These are phyloP conservation scores for Tenthredo livida DNA, from an alignment of 2,888 invertebrate species.

Conservation along the genomic window DNA sequence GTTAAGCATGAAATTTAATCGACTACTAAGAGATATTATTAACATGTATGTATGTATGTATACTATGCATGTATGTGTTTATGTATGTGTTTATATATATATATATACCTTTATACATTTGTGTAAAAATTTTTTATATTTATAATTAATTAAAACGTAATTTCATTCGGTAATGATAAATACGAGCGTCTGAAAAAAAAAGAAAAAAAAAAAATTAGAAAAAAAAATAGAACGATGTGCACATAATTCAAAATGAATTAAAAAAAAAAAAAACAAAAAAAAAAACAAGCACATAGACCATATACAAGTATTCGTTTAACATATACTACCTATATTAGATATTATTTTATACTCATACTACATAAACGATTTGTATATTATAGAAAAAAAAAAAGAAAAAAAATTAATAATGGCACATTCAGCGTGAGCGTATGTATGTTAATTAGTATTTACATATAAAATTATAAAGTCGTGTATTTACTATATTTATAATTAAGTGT, in stretches of 20 bases:
- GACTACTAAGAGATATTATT: conserved; percentile 20
- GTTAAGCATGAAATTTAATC: conserved; percentile 29
- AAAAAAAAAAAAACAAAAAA: neutral
- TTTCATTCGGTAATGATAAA: conserved; percentile 21
- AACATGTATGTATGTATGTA: conserved; percentile 8
- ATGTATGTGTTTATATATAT: neutral
- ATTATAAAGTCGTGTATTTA: conserved; percentile 34
- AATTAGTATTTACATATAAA: conserved; percentile 43
- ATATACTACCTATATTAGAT: neutral
- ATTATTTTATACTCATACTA: conserved; percentile 25
- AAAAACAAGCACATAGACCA: neutral
- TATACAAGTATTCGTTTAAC: neutral
- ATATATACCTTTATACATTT: neutral
- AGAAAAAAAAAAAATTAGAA: neutral
- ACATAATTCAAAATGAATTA: neutral
- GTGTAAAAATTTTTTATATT: conserved; percentile 10
- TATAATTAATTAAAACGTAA: conserved; percentile 12
- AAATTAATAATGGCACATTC: conserved; percentile 36
- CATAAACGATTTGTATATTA: conserved; percentile 6
- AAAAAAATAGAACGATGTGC: neutral
- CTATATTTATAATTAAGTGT: conserved; percentile 34
- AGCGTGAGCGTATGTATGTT: conserved; percentile 36
- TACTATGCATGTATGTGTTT: neutral
- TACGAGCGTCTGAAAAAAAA: conserved; percentile 21
- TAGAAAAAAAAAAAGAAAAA: neutral